phyloP scores from a whole-genome alignment of 2,888 invertebrate species.

The Metopia argyrocephala region DNA sequence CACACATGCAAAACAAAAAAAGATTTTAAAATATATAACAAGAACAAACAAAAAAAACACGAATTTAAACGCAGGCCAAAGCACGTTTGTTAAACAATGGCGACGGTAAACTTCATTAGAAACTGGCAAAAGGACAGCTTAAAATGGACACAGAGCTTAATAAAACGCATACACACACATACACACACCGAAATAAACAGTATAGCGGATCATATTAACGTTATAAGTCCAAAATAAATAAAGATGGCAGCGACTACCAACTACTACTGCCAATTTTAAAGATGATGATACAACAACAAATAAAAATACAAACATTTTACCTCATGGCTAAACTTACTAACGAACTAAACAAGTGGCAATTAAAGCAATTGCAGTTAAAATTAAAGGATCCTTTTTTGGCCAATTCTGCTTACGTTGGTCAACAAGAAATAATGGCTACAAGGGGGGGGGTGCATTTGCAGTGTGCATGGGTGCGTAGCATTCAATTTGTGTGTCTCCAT shows the following conservation, averaged over 20 bases:
- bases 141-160: slow-evolving; percentile 51
- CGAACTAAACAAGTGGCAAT: slow-evolving; percentile 47
- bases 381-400: slow-evolving; percentile 51
- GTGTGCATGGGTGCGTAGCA: background rate
- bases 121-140: slow-evolving; percentile 58
- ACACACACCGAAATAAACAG: slow-evolving; percentile 2
- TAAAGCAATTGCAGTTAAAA: slow-evolving; percentile 61
- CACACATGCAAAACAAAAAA: background rate
- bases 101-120: slow-evolving; percentile 76
- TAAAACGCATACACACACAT: slow-evolving; percentile 17
- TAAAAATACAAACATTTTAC: slow-evolving; percentile 30
- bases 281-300: slow-evolving; percentile 10
- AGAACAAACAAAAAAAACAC: slow-evolving; percentile 60
- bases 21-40: no score
- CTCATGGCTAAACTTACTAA: slow-evolving; percentile 39
- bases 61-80: slow-evolving; percentile 74
- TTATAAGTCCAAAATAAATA: slow-evolving; percentile 13
- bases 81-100: slow-evolving; percentile 77
- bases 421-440: slow-evolving; percentile 1
- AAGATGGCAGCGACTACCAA: slow-evolving; percentile 6
- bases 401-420: slow-evolving; percentile 31
- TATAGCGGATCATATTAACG: slow-evolving; percentile 39
- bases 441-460: background rate
- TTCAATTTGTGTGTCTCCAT: background rate
- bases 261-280: background rate